These are phyloP conservation scores for Listronotus oregonensis DNA, from an alignment of 1,140 invertebrate genomes.

Conservation along the genomic window DNA sequence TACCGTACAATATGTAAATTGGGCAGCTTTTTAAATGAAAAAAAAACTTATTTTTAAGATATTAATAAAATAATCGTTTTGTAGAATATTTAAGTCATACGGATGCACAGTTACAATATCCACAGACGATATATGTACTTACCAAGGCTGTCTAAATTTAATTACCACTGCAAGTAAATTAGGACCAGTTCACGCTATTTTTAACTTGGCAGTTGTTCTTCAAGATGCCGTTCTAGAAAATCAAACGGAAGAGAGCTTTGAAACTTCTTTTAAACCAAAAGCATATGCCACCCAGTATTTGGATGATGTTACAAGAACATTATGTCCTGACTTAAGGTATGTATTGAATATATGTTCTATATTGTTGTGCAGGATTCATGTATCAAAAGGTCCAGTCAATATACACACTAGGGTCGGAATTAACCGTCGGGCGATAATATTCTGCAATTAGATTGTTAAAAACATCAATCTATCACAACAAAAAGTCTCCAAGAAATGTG, in stretches of 20 bases:
- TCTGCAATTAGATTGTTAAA: no score
- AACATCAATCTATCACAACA: no score
- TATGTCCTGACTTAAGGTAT: slow-evolving; percentile 58
- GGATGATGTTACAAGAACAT: slow-evolving; percentile 59
- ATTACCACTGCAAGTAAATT: slow-evolving; percentile 63
- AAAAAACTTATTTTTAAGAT: no score
- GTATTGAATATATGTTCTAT: no score
- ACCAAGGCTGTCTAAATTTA: slow-evolving; percentile 61
- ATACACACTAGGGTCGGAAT: no score
- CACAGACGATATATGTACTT: slow-evolving; percentile 58
- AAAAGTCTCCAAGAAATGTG: no score
- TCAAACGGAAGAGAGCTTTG: slow-evolving; percentile 60
- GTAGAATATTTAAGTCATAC: slow-evolving; percentile 61
- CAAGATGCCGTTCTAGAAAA: slow-evolving; percentile 61
- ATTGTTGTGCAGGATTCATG: no score
- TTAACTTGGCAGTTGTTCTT: slow-evolving; percentile 75
- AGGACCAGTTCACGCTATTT: slow-evolving; percentile 74
- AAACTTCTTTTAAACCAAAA: slow-evolving; percentile 59
- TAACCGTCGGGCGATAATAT: no score
- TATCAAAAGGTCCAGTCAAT: no score
- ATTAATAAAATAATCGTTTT: no score
- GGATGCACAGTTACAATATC: slow-evolving; percentile 60
- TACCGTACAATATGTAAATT: no score
- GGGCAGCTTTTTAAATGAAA: no score
- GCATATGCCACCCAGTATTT: slow-evolving; percentile 57